These are phyloP conservation scores for Macroramphosus scolopax DNA, from an alignment of 2,797 vertebrate genomes.

Conservation along the genomic window DNA sequence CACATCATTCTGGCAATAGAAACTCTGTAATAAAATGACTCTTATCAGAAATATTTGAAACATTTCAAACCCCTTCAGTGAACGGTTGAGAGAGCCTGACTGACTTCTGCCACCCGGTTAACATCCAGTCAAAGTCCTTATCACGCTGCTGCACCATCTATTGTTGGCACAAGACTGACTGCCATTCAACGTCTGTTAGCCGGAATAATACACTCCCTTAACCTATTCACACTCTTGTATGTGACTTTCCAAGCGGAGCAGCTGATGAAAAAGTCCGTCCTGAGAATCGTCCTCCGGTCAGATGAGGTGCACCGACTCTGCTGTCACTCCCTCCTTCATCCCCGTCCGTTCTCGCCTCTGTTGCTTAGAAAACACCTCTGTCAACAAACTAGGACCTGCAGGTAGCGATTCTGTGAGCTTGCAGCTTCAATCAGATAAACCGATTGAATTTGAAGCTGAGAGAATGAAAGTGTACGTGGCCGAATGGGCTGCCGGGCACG, in stretches of 20 bases:
- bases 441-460: conserved; percentile 45
- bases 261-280: conserved; percentile 2
- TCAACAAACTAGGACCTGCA: conserved; percentile 58
- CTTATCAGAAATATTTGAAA: no score
- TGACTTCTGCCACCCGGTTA: no score
- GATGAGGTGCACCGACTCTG: no score
- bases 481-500: conserved; percentile 12
- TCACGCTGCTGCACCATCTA: conserved; percentile 12
- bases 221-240: conserved; percentile 29
- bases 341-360: conserved; percentile 14
- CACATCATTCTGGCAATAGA: no score
- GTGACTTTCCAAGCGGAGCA: conserved; percentile 32
- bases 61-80: no score
- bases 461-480: conserved; percentile 25
- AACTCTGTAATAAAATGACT: no score
- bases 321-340: conserved; percentile 19
- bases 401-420: conserved; percentile 58
- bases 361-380: conserved; percentile 59
- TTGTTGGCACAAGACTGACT: conserved; percentile 12
- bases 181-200: conserved; percentile 14
- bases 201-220: conserved; percentile 23
- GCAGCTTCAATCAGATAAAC: conserved; percentile 32
- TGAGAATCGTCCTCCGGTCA: no score
- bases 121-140: conserved; percentile 20
- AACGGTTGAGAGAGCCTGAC: no score